Percentiles rank a stretch among this genome's conserved stretches.
Evolutionary conservation across 1,140 invertebrate genomes (phyloP).

Genomic region (Ridgeia piscesae): DNA sequence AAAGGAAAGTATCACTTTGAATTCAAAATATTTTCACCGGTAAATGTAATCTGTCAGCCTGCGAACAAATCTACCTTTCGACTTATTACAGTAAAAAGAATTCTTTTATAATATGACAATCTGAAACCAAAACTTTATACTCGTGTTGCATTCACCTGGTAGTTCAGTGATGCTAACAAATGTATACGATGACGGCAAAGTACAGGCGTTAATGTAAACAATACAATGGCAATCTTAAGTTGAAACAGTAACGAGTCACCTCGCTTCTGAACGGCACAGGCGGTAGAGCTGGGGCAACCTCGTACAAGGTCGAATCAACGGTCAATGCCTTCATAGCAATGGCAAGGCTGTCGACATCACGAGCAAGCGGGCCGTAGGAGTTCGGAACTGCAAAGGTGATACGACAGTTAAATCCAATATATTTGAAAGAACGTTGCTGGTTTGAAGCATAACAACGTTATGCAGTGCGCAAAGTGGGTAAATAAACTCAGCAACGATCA

Average conservation of each 20-base stretch:
- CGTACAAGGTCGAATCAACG: conserved; percentile 33
- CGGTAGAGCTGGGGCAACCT: conserved; percentile 37
- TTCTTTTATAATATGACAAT: not conserved
- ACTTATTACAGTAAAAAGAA: not conserved
- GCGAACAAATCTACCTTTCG: not conserved
- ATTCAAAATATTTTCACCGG: too few species aligned
- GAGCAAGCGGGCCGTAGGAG: conserved; percentile 40
- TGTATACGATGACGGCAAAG: not conserved
- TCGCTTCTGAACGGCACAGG: conserved; percentile 40
- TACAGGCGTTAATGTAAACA: not conserved
- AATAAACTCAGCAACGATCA: not conserved
- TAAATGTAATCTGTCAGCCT: not conserved
- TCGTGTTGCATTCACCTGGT: not conserved
- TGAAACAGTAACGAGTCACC: not conserved
- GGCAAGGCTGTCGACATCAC: conserved; percentile 41
- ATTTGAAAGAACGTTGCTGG: too few species aligned
- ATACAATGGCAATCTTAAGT: not conserved
- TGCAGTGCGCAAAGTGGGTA: not conserved
- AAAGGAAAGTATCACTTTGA: not conserved
- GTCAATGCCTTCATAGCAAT: conserved; percentile 38
- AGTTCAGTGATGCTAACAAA: not conserved
- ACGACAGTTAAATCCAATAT: not conserved
- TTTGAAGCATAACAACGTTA: not conserved
- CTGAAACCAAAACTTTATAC: not conserved
- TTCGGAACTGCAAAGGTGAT: not conserved